Base-by-base conservation (phyloP, 1,140 invertebrate species). In the Dolichoris vasculosae region DNA sequence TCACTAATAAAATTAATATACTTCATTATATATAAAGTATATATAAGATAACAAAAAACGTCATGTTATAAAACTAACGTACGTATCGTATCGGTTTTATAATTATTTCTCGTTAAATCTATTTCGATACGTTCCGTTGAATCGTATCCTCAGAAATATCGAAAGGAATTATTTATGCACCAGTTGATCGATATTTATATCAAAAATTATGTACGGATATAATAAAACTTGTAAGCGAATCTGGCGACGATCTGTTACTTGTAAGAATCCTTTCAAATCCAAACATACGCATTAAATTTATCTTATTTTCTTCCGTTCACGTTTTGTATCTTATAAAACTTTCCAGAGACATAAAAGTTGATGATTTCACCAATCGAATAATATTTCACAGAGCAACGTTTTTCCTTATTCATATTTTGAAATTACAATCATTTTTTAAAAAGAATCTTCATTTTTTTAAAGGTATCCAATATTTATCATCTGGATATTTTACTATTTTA, bases 201-300 rank as follows among this genome's bases (percentile, higher is more conserved):
- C 30, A 11, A n/a, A 63, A 63, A 63, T 63, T 26, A 26, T 30
- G 23, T 30, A 23, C 2, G 26, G 59, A 32, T 13, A 8, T 38
- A 17, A 69, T 35, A 35, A 69, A 32, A 69, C 59, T n/a, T 48
- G n/a, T 69, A 76, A 30, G 35, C 17, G 32, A 40, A 40, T 51
- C 30, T 9, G 35, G 79, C 79, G 79, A 76, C 82, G 82, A 83
- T 83, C 82, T 76, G 82, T 55, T 76, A 75, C 55, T 46, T 30
- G 32, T 13, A 69, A 69, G 32, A 30, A n/a, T n/a, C 23, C 59
- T 6, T 23, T 63, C 20, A 11, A 35, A 69, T 38, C 17, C 64
- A 17, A 3, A 11, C 30, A 38, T 26, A 17, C 32, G 26, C n/a
- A n/a, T 35, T 9, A 35, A 35, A 69, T 69, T 69, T 69, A 69